phyloP scores from a whole-genome alignment of 2,113 vertebrate species.

The Muscicapa adusta region DNA sequence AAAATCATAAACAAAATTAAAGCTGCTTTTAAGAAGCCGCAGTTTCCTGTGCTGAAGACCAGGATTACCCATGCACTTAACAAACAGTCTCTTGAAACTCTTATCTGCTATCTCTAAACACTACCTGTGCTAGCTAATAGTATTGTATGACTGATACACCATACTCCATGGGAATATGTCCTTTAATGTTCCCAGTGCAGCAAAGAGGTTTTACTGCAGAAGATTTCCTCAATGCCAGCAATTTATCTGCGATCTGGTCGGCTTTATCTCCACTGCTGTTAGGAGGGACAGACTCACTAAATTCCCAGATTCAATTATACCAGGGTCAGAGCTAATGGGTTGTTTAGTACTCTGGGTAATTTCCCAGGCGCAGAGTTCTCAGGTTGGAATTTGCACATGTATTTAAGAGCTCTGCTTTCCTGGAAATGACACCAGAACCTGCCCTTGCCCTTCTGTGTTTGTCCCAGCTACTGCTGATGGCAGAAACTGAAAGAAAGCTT shows the following conservation, averaged over 20 bases:
- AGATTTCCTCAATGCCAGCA: conserved; percentile 34
- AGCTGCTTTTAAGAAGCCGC: neutral
- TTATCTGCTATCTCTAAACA: conserved; percentile 44
- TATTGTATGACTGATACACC: neutral
- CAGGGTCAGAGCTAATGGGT: conserved; percentile 49
- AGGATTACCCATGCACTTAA: conserved; percentile 44
- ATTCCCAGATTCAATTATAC: conserved; percentile 50
- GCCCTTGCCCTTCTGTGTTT: neutral
- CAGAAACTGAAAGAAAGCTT: neutral
- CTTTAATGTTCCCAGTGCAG: conserved; percentile 31
- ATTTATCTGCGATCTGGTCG: conserved; percentile 12
- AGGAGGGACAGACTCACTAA: neutral
- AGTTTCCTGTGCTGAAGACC: neutral
- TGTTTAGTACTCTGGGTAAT: conserved; percentile 30
- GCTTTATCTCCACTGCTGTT: neutral
- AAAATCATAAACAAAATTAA: neutral
- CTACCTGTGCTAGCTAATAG: neutral
- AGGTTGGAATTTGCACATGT: conserved; percentile 7
- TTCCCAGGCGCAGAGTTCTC: neutral
- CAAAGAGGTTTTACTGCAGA: conserved; percentile 20
- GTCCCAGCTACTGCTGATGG: neutral
- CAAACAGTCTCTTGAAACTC: neutral
- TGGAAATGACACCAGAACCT: conserved; percentile 12
- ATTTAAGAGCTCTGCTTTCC: conserved; percentile 23
- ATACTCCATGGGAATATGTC: conserved; percentile 33